Percentiles rank a stretch among this genome's conserved stretches.
Conservation (phyloP, 2,113 vertebrate genomes). For the Bucco capensis region DNA sequence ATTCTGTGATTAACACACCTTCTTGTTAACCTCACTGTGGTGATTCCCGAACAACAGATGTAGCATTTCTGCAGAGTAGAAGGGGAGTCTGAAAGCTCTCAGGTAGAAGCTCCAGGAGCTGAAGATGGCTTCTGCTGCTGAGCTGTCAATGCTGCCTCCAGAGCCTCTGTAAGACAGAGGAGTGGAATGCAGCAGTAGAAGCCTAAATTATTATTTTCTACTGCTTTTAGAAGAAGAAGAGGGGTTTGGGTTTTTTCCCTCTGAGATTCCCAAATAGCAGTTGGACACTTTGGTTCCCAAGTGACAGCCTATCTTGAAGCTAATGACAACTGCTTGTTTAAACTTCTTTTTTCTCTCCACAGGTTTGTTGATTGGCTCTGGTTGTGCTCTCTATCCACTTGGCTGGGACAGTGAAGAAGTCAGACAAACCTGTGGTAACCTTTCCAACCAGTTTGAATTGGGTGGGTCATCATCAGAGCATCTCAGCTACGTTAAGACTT, state of each 20-base stretch:
- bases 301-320: not conserved
- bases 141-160: not conserved
- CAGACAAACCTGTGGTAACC: conserved; percentile 91
- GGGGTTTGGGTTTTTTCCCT: too few relatives aligned
- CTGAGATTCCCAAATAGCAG: not conserved
- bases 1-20: conserved; percentile 6
- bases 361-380: conserved; percentile 94
- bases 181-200: not conserved
- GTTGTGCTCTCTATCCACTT: conserved; percentile 94
- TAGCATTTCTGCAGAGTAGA: not conserved
- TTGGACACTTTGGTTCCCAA: not conserved
- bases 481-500: not conserved
- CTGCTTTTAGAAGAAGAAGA: not conserved
- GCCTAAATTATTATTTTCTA: not conserved
- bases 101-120: not conserved
- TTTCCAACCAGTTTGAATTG: conserved; percentile 90
- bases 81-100: not conserved
- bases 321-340: not conserved
- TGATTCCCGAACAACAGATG: conserved; percentile 8
- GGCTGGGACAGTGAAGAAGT: conserved; percentile 99
- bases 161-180: not conserved
- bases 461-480: conserved; percentile 74
- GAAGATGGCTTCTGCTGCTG: not conserved
- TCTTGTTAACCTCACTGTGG: not conserved
- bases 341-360: not conserved